Evolutionary conservation across 1,140 invertebrate species (phyloP), one percentile per base, ranked within the genome.

Genomic region (Cherax destructor): DNA sequence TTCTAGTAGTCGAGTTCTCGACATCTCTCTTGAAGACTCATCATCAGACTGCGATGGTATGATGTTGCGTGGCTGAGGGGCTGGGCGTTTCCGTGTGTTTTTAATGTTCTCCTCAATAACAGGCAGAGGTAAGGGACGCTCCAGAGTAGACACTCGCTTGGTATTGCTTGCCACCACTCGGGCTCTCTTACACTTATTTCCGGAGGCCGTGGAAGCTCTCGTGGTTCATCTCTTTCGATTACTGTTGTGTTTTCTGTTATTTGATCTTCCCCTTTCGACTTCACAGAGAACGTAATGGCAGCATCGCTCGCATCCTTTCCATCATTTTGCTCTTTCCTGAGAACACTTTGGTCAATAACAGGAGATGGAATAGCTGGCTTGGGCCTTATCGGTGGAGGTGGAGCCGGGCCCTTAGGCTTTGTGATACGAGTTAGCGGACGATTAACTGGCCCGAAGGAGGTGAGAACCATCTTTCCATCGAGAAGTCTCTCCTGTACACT

Each of bases 391-490:
- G 92, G 92, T 16, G 92, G 92, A 47, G 83, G 87, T 18, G 92
- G 92, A 30, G 92, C 92, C 18, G 86, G 92, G 9, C 87, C 86
- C 50, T 92, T 92, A 6, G 80, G 81, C 59, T 90, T 92, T 30
- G 24, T 52, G 41, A 92, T n/a, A 47, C 87, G 81, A 50, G 59
- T 11, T 41, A 72, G 52, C 1, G 85, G 80, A 13, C 77, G 69
- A 59, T 72, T 88, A 9, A 90, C n/a, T n/a, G 88, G 88, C 52
- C 83, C 88, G 30, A 92, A 88, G n/a, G 90, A 87, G 10, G 90
- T 86, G 50, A 91, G 85, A 24, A 91, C 90, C 5, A 77, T 81
- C 50, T 87, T 91, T 18, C 90, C 84, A 56, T 87, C 90, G 3
- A 87, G 84, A 52, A 86, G 85, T 21, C 72, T 69, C 47, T 77